Evolutionary conservation across 2,888 invertebrate species (phyloP).

Genomic region (Ischnus inquisitorius): DNA sequence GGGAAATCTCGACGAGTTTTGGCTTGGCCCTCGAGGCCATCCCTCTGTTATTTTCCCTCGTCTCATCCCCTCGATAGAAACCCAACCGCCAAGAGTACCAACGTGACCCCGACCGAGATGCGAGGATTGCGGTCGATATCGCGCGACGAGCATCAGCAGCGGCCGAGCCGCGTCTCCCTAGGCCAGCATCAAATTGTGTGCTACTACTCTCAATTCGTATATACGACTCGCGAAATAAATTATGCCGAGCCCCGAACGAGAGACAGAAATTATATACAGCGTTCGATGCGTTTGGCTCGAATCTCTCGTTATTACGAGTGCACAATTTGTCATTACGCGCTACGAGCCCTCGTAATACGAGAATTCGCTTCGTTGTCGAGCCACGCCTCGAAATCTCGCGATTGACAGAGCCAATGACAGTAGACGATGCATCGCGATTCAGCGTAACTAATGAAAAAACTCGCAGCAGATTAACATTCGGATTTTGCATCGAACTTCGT

Average conservation of each 20-base stretch:
- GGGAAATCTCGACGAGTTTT: slow-evolving; percentile 22
- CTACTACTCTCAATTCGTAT: background rate
- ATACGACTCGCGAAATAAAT: slow-evolving; percentile 27
- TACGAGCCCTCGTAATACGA: background rate
- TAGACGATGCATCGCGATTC: background rate
- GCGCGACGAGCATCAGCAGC: slow-evolving; percentile 2
- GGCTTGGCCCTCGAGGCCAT: slow-evolving; percentile 24
- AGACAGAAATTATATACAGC: background rate
- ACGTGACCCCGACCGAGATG: slow-evolving; percentile 67
- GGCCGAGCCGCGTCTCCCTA: slow-evolving; percentile 6
- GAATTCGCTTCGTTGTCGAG: background rate
- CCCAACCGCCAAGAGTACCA: slow-evolving; percentile 54
- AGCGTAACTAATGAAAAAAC: background rate
- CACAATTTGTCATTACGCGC: background rate
- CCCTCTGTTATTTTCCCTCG: background rate
- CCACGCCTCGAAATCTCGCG: slow-evolving; percentile 43
- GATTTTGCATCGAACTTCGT: slow-evolving; percentile 8
- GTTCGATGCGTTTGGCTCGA: background rate
- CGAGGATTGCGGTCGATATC: slow-evolving; percentile 64
- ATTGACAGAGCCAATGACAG: slow-evolving; percentile 33
- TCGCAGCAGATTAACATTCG: background rate
- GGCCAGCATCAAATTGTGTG: slow-evolving; percentile 35
- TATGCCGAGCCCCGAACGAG: background rate
- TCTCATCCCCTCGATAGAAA: slow-evolving; percentile 8
- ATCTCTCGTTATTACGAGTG: background rate